These are phyloP conservation scores for Dendronephthya gigantea DNA, from an alignment of 64 coral and sea anemone genomes.

Conservation along the genomic window DNA sequence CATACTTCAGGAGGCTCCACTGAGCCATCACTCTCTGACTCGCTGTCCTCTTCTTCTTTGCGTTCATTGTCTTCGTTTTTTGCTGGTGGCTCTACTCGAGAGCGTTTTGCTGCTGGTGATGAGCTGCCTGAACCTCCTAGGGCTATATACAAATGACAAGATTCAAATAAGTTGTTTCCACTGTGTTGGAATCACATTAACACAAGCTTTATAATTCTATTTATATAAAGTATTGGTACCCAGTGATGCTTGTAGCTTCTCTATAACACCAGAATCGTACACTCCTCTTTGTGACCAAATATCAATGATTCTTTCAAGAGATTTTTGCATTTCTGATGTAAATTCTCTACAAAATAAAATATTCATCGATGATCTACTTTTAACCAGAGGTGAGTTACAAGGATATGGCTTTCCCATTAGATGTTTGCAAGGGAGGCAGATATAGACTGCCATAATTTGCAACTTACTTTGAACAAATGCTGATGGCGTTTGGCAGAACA, in stretches of 20 bases:
- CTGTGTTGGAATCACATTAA: too few species aligned
- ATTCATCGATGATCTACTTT: background rate
- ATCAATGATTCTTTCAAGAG: conserved; percentile 68
- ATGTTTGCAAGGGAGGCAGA: too few species aligned
- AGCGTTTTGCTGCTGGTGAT: background rate
- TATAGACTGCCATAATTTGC: too few species aligned
- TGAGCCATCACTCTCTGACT: background rate
- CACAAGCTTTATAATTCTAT: too few species aligned
- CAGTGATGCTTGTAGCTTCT: conserved; percentile 56
- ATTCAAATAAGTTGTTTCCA: too few species aligned
- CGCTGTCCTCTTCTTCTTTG: background rate
- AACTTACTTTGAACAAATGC: conserved; percentile 76
- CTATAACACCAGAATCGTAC: conserved; percentile 53
- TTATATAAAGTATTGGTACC: too few species aligned
- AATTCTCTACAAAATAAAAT: conserved; percentile 38
- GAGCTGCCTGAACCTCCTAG: background rate
- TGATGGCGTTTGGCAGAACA: conserved; percentile 59
- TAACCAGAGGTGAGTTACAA: too few species aligned
- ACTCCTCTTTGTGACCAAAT: conserved; percentile 95
- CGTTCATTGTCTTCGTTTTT: background rate
- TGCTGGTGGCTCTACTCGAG: background rate
- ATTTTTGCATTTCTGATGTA: conserved; percentile 49
- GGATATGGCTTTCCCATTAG: too few species aligned
- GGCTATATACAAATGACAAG: too few species aligned
- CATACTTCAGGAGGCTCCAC: conserved; percentile 1